Conservation (phyloP, 2,797 vertebrate genomes). For the Acrocephalus scirpaceus region DNA sequence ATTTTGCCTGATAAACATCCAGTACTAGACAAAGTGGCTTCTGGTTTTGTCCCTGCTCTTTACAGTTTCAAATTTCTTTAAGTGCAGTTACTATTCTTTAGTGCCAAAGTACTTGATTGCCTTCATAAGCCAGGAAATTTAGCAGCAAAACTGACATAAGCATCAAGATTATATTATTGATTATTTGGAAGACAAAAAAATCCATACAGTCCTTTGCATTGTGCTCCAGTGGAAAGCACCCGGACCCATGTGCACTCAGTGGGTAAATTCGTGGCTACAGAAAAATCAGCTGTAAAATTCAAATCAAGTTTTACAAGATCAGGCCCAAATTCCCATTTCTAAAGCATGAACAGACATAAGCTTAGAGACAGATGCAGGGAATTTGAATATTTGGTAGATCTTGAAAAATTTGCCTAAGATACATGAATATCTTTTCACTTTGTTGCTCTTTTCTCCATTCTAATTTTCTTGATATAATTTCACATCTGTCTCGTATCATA, state of each 20-base stretch:
- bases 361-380: neutral
- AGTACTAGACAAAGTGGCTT: neutral
- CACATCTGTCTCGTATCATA: neutral
- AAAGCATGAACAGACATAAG: neutral
- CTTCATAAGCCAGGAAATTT: conserved; percentile 27
- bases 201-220: neutral
- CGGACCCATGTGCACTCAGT: neutral
- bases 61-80: conserved; percentile 12
- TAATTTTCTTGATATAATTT: neutral
- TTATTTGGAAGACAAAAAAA: neutral
- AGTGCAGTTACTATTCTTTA: neutral
- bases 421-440: neutral
- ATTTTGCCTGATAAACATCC: conserved; percentile 21
- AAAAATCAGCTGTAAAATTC: neutral
- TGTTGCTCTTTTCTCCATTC: neutral
- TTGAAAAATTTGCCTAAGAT: neutral
- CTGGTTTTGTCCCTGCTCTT: conserved; percentile 8
- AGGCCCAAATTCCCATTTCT: neutral
- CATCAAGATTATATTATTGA: neutral
- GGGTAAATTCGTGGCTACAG: neutral
- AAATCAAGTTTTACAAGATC: neutral
- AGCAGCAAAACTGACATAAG: neutral
- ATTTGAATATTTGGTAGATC: neutral
- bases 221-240: neutral
- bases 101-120: conserved; percentile 21